These are phyloP conservation scores for Pedionomus torquatus DNA, from an alignment of 2,113 vertebrate species.

Conservation along the genomic window DNA sequence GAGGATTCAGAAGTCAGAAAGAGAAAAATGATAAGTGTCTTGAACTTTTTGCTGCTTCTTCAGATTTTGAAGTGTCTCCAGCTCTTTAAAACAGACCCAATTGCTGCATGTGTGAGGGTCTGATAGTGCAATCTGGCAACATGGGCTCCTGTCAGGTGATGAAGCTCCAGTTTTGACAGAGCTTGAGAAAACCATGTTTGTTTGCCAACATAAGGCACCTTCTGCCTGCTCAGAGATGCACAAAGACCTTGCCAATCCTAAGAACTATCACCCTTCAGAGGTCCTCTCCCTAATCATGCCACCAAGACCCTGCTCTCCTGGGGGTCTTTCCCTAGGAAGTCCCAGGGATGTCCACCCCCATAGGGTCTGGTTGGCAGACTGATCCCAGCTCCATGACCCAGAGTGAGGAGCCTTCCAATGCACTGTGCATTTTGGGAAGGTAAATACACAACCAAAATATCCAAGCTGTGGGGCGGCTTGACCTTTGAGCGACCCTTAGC, in stretches of 20 bases:
- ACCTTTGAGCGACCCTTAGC: slow-evolving; percentile 87
- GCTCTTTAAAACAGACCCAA: neutral
- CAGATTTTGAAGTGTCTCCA: neutral
- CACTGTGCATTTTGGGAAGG: slow-evolving; percentile 64
- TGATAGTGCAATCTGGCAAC: neutral
- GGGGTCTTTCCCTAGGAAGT: neutral
- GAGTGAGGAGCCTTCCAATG: neutral
- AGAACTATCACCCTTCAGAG: neutral
- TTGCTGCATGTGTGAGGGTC: neutral
- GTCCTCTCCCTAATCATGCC: fast-evolving
- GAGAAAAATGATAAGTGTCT: neutral
- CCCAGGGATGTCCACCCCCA: neutral
- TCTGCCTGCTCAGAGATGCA: neutral
- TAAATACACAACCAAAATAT: slow-evolving; percentile 81
- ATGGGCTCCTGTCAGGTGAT: neutral
- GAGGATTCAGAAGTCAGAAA: neutral
- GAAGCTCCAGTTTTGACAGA: neutral
- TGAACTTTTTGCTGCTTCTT: neutral
- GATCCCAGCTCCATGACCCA: neutral
- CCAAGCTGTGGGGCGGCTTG: slow-evolving; percentile 82
- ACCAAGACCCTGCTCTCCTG: neutral
- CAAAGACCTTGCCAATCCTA: neutral
- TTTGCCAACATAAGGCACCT: neutral
- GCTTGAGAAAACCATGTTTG: neutral
- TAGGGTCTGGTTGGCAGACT: neutral